These are phyloP conservation scores for Blera fallax DNA, from an alignment of 2,888 invertebrate species.

Conservation along the genomic window DNA sequence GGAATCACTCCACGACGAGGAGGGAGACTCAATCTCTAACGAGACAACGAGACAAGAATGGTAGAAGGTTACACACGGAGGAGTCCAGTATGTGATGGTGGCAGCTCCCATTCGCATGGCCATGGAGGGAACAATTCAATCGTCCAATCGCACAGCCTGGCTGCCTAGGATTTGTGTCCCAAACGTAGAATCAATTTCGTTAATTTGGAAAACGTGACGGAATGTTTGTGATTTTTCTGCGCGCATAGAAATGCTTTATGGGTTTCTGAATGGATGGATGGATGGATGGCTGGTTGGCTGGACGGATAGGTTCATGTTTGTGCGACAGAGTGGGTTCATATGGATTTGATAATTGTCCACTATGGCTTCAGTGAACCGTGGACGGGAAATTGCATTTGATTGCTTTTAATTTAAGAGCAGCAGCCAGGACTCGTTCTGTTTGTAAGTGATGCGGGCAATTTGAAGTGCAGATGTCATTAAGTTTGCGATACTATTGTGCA, in stretches of 20 bases:
- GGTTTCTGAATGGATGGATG: slow-evolving; percentile 15
- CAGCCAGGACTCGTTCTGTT: slow-evolving; percentile 25
- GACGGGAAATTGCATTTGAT: slow-evolving; percentile 64
- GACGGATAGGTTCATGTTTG: neutral
- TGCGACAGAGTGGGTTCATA: neutral
- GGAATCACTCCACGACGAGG: slow-evolving; percentile 14
- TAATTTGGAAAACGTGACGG: slow-evolving; percentile 80
- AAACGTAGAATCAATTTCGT: slow-evolving; percentile 76
- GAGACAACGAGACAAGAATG: slow-evolving; percentile 24
- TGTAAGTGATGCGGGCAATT: slow-evolving; percentile 27
- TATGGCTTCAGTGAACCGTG: slow-evolving; percentile 42
- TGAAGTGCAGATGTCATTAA: slow-evolving; percentile 22
- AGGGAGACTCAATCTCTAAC: slow-evolving; percentile 35
- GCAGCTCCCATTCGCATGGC: neutral
- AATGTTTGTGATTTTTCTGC: slow-evolving; percentile 72
- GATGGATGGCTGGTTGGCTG: slow-evolving; percentile 20
- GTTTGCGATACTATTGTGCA: neutral
- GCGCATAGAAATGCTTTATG: slow-evolving; percentile 49
- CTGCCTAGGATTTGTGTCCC: slow-evolving; percentile 31
- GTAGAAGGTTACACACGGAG: neutral
- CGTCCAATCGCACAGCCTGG: slow-evolving; percentile 56
- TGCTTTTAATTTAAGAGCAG: slow-evolving; percentile 48
- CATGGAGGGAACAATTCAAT: slow-evolving; percentile 61
- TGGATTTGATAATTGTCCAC: slow-evolving; percentile 58
- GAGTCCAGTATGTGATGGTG: slow-evolving; percentile 18